Evolutionary conservation across 2,797 vertebrate genomes (phyloP).

Genomic region (Tapera naevia): DNA sequence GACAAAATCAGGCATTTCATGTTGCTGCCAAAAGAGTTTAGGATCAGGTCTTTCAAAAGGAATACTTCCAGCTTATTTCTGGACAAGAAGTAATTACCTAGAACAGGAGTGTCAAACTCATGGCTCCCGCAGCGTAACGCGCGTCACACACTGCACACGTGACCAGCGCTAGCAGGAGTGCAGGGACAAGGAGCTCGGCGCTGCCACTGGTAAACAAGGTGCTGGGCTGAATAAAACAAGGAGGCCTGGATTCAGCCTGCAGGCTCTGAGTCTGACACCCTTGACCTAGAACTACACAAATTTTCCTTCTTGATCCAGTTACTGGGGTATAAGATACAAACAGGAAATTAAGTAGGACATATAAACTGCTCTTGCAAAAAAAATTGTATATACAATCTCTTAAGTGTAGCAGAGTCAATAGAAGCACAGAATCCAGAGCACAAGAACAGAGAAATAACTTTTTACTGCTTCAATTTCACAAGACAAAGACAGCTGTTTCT

Average conservation of each 20-base stretch:
- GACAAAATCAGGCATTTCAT: background rate
- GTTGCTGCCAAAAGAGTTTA: background rate
- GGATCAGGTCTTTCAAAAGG: background rate
- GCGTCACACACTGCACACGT: too few species aligned
- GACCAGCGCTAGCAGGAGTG: too few species aligned
- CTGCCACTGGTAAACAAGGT: too few species aligned
- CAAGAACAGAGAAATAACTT: background rate
- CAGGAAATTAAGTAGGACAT: background rate
- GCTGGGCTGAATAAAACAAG: too few species aligned
- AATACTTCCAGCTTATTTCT: background rate
- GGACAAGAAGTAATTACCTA: background rate
- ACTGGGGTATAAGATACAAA: background rate
- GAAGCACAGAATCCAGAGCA: background rate
- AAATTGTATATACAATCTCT: background rate
- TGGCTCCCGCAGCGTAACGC: too few species aligned
- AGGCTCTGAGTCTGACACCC: too few species aligned
- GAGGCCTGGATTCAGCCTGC: too few species aligned
- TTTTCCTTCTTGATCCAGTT: background rate
- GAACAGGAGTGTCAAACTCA: too few species aligned
- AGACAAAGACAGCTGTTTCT: background rate
- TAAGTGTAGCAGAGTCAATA: background rate
- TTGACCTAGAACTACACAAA: background rate
- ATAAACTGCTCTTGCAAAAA: background rate
- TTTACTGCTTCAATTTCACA: background rate
- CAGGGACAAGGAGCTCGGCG: too few species aligned